phyloP scores from a whole-genome alignment of 1,140 invertebrate genomes.

The Drosophila setifemur region DNA sequence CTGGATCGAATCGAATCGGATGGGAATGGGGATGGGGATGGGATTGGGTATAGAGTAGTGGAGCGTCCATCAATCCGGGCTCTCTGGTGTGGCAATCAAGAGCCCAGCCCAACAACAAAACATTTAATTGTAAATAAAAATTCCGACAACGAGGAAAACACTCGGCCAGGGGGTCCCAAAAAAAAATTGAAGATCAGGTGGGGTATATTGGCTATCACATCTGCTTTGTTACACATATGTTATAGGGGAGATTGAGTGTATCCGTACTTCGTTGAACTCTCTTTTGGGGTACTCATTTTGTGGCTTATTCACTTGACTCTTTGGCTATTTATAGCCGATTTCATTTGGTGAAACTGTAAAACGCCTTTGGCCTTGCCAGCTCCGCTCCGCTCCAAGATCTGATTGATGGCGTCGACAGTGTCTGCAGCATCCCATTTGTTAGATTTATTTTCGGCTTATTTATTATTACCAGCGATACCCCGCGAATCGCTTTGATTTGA shows the following conservation, averaged over 20 bases:
- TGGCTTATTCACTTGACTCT: constrained; percentile 70
- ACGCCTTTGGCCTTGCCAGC: constrained; percentile 63
- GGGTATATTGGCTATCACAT: neutral
- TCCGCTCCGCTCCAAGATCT: constrained; percentile 25
- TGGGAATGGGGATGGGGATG: constrained; percentile 21
- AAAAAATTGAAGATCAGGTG: neutral
- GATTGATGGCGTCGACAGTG: constrained; percentile 74
- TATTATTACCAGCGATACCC: constrained; percentile 46
- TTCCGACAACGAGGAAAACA: constrained; percentile 23
- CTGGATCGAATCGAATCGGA: neutral
- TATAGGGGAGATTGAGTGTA: too few relatives aligned
- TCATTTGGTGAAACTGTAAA: constrained; percentile 73
- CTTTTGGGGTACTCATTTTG: constrained; percentile 36
- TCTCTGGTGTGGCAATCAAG: constrained; percentile 33
- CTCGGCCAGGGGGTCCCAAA: constrained; percentile 30
- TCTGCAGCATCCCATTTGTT: constrained; percentile 51
- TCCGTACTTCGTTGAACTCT: too few relatives aligned
- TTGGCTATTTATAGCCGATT: constrained; percentile 66
- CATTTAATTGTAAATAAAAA: constrained; percentile 12
- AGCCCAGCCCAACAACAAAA: constrained; percentile 19
- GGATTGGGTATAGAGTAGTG: constrained; percentile 10
- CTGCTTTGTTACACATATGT: too few relatives aligned
- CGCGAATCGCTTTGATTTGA: constrained; percentile 58
- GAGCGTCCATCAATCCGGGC: constrained; percentile 10
- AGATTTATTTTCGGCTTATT: constrained; percentile 77